These are phyloP conservation scores for Scaeva pyrastri DNA, from an alignment of 2,888 invertebrate species.

Conservation along the genomic window DNA sequence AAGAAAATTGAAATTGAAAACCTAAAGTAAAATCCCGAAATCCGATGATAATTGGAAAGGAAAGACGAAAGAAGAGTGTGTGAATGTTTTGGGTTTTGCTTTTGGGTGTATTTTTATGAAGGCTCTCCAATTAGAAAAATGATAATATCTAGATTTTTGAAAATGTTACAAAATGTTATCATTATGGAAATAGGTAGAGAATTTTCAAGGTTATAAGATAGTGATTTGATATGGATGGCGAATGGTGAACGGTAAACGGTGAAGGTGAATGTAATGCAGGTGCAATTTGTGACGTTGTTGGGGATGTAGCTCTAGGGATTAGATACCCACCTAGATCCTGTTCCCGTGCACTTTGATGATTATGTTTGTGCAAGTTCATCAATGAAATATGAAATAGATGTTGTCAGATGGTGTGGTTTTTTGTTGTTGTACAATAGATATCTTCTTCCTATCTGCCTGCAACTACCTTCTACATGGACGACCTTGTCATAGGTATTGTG, in stretches of 20 bases:
- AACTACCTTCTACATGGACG: too few relatives aligned
- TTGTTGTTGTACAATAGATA: neutral
- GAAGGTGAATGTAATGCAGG: neutral
- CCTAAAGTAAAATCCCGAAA: neutral
- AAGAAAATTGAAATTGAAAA: slow-evolving; percentile 9
- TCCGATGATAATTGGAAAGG: too few relatives aligned
- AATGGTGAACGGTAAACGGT: neutral
- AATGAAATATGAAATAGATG: neutral
- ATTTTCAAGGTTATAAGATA: slow-evolving; percentile 20
- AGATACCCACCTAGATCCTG: neutral
- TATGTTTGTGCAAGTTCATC: neutral
- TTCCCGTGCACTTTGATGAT: neutral
- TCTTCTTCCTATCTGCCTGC: too few relatives aligned
- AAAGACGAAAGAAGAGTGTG: neutral
- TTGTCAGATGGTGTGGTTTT: neutral
- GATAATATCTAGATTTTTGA: slow-evolving; percentile 5
- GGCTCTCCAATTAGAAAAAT: neutral
- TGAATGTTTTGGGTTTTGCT: too few relatives aligned
- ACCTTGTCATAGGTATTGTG: too few relatives aligned
- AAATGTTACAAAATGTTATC: slow-evolving; percentile 27
- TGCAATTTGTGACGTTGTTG: neutral
- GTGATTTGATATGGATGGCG: neutral
- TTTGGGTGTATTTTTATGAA: neutral
- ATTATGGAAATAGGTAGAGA: slow-evolving; percentile 1
- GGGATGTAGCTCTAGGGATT: neutral